phyloP scores from a whole-genome alignment of 2,888 invertebrate genomes.

The Drosophila nigricruria region DNA sequence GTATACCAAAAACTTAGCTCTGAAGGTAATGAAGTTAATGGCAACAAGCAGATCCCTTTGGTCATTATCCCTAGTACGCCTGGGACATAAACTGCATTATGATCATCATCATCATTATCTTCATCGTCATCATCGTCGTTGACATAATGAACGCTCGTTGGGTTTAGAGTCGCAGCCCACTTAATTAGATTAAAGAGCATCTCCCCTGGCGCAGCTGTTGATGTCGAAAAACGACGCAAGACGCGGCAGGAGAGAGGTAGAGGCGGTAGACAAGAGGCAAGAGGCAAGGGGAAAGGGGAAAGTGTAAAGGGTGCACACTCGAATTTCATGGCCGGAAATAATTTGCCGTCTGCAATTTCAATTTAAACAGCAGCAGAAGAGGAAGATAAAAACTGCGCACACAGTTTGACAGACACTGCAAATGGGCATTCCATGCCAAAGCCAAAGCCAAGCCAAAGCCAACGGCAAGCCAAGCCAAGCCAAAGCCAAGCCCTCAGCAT shows the following conservation, averaged over 20 bases:
- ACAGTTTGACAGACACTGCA: slow-evolving; percentile 43
- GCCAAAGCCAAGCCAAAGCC: not conserved
- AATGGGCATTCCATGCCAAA: slow-evolving; percentile 6
- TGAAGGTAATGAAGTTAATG: too few relatives aligned
- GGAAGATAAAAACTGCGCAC: slow-evolving; percentile 29
- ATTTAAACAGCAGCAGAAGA: slow-evolving; percentile 37
- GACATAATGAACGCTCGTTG: slow-evolving; percentile 18
- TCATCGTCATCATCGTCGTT: slow-evolving; percentile 19
- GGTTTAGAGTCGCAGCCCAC: slow-evolving; percentile 23
- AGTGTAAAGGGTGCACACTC: slow-evolving; percentile 70
- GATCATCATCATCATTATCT: slow-evolving; percentile 17
- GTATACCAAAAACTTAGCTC: not conserved
- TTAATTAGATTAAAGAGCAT: slow-evolving; percentile 74
- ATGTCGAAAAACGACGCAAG: slow-evolving; percentile 3
- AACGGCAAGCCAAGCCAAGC: not conserved
- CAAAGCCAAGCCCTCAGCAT: slow-evolving; percentile 25
- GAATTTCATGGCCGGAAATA: slow-evolving; percentile 77
- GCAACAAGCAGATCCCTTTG: not conserved
- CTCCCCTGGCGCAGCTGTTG: slow-evolving; percentile 37
- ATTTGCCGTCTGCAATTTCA: slow-evolving; percentile 75
- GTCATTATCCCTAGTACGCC: slow-evolving; percentile 3
- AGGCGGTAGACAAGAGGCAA: too few relatives aligned
- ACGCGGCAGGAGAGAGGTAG: too few relatives aligned
- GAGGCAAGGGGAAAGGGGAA: not conserved
- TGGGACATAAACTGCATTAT: slow-evolving; percentile 18